Evolutionary conservation across 2,113 vertebrate genomes (phyloP).

Genomic region (Spea multiplicata): DNA sequence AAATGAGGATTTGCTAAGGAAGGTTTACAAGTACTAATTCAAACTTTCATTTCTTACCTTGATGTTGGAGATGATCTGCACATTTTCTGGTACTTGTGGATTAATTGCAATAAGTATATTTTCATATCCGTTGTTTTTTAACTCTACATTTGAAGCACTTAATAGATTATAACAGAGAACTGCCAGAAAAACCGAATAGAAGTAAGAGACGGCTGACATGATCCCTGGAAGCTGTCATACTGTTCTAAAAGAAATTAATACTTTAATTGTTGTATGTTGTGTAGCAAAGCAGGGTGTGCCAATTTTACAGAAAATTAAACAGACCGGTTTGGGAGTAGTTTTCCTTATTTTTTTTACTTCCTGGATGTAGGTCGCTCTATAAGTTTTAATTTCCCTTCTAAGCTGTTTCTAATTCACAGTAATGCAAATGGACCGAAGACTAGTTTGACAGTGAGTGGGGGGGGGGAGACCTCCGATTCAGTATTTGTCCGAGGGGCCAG

Average conservation of each 20-base stretch:
- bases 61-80: constrained; percentile 53
- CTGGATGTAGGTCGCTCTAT: neutral
- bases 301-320: neutral
- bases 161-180: neutral
- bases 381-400: neutral
- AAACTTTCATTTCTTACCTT: constrained; percentile 54
- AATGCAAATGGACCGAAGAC: neutral
- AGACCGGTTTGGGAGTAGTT: constrained; percentile 28
- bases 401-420: neutral
- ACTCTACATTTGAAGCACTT: constrained; percentile 4
- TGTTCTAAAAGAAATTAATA: neutral
- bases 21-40: too few relatives aligned
- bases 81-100: constrained; percentile 53
- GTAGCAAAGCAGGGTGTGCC: constrained; percentile 10
- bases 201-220: neutral
- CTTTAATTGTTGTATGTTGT: neutral
- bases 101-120: constrained; percentile 58
- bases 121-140: constrained; percentile 59
- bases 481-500: too few relatives aligned
- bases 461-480: too few relatives aligned
- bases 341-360: neutral
- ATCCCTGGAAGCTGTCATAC: constrained; percentile 9
- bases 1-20: too few relatives aligned
- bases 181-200: neutral
- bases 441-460: too few relatives aligned